Base-by-base conservation (phyloP, 2,797 vertebrate genomes). In the Spea hammondii region DNA sequence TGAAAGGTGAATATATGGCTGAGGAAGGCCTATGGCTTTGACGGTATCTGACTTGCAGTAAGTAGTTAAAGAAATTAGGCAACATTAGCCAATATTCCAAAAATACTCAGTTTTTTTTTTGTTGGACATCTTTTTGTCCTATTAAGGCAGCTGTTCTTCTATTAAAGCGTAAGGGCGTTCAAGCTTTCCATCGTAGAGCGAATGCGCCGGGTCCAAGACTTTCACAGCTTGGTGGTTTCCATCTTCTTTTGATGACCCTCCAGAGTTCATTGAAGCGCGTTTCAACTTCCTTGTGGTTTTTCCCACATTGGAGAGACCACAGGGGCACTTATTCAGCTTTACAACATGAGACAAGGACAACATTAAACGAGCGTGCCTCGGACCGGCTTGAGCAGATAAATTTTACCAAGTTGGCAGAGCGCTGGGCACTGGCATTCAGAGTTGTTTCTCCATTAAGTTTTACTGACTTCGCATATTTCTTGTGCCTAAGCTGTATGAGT, bases 251-350 rank as follows among this genome's bases (percentile, higher is more conserved):
- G 78, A 79, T 79, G 78, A 70, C 50, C 65, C 71, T 79, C 72
- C 78, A 79, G 72, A 70, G 78, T 65, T 69, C 72, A 74, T 51
- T 79, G 70, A 79, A 74, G 78, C 57, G 72, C 70, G 72, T 79
- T 79, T 79, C 67, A 64, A 75, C 72, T 79, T 79, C 78, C 78
- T 75, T 79, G 78, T 75, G 78, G 78, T 79, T 79, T 79, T 54
- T 70, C 75, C 78, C 78, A 79, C 72, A 79, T 65, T 79, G 72
- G 66, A 79, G 75, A 74, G 72, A 79, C 78, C 72, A 79, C 78
- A 74, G 45, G 65, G 66, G 59, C 69, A 49, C 75, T 79, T 79
- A 79, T 74, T 79, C 72, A 79, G 72, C 66, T 79, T 74, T 75
- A 79, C 75, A 72, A 74, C 78, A 79, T 70, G 73, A 70, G 67